These are phyloP conservation scores for Misgurnus mizolepis DNA, from an alignment of 2,113 vertebrate genomes.

Conservation along the genomic window DNA sequence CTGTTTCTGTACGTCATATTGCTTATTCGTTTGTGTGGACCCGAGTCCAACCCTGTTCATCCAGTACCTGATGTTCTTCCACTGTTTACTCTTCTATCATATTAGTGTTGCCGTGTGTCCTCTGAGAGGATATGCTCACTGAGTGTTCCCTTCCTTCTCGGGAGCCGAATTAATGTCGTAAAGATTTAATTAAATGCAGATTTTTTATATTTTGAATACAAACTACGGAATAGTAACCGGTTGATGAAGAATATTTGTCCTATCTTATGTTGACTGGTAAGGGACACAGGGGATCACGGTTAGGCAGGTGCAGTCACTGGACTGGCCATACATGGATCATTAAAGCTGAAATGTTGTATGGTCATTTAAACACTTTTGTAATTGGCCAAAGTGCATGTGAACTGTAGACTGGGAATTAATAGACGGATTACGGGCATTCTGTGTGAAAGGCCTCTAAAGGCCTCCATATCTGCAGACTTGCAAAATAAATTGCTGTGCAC, in stretches of 20 bases:
- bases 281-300: not conserved
- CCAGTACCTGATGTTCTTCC: constrained; percentile 26
- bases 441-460: too few relatives aligned
- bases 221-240: not conserved
- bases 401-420: too few relatives aligned
- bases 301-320: not conserved
- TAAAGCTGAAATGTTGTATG: not conserved
- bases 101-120: constrained; percentile 34
- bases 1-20: not conserved
- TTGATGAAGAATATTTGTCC: not conserved
- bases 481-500: too few relatives aligned
- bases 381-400: too few relatives aligned
- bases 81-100: constrained; percentile 6
- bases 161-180: constrained; percentile 17
- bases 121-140: constrained; percentile 18
- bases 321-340: not conserved
- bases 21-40: not conserved
- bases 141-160: constrained; percentile 14
- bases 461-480: too few relatives aligned
- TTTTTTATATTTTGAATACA: constrained; percentile 24
- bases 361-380: not conserved
- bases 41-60: not conserved
- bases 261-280: not conserved
- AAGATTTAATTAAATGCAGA: constrained; percentile 29
- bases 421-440: too few relatives aligned